Conservation (phyloP, 2,797 vertebrate genomes). For the Onychomys leucogaster region DNA sequence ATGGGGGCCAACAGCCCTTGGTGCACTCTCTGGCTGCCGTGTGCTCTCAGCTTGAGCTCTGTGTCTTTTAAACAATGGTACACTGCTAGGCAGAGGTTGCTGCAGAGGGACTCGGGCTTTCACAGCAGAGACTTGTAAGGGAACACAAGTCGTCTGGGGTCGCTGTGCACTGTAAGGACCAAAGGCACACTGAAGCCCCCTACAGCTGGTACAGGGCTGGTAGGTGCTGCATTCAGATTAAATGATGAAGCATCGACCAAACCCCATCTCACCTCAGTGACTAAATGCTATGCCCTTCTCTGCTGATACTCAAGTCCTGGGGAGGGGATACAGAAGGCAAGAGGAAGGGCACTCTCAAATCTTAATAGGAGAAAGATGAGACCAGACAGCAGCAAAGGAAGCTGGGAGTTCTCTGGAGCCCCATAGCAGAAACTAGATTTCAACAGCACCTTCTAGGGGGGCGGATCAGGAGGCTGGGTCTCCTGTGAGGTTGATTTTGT, state of each 20-base stretch:
- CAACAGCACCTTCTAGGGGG: not conserved
- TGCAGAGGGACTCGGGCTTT: not conserved
- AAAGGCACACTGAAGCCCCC: not conserved
- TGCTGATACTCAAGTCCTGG: not conserved
- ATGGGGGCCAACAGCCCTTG: not conserved
- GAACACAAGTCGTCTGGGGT: not conserved
- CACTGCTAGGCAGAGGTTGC: not conserved
- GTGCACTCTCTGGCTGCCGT: not conserved
- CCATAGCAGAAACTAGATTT: not conserved
- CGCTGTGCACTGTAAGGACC: not conserved
- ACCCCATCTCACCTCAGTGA: not conserved
- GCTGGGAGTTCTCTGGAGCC: not conserved
- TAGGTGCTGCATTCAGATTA: rapidly evolving
- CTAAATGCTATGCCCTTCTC: not conserved
- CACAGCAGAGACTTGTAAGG: not conserved
- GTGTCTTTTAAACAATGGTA: not conserved
- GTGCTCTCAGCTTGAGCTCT: not conserved
- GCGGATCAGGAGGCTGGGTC: not conserved
- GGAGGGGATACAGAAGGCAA: not conserved
- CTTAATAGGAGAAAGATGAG: not conserved
- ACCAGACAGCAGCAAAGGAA: not conserved
- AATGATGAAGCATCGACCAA: not conserved
- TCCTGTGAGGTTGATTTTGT: not conserved
- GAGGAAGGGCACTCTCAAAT: not conserved
- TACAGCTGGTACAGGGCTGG: not conserved